Evolutionary conservation across 2,888 invertebrate genomes (phyloP).

Genomic region (Euproctis similis): DNA sequence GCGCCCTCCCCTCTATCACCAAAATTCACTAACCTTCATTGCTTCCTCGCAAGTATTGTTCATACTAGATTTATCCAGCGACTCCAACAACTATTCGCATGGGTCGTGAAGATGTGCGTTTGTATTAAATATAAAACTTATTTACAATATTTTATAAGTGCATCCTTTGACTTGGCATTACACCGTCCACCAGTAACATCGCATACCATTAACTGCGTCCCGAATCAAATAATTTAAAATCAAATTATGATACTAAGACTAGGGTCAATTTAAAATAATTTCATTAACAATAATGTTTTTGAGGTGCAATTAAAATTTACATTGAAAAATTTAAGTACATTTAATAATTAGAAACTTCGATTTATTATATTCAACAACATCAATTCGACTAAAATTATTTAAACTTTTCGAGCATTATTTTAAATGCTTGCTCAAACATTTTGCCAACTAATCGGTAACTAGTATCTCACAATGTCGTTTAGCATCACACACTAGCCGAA

Average conservation of each 20-base stretch:
- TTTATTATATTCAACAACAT: slow-evolving; percentile 68
- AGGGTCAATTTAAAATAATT: slow-evolving; percentile 68
- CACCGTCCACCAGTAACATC: slow-evolving; percentile 13
- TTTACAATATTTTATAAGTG: slow-evolving; percentile 30
- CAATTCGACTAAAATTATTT: slow-evolving; percentile 71
- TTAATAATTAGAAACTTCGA: slow-evolving; percentile 71
- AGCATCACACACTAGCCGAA: slow-evolving; percentile 57
- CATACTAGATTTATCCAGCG: slow-evolving; percentile 48
- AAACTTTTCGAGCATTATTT: slow-evolving; percentile 65
- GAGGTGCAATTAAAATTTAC: slow-evolving; percentile 70
- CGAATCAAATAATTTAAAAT: slow-evolving; percentile 39
- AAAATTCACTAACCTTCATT: slow-evolving; percentile 73
- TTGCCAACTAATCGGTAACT: slow-evolving; percentile 65
- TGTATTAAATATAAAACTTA: slow-evolving; percentile 27
- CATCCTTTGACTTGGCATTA: slow-evolving; percentile 12
- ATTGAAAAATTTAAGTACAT: slow-evolving; percentile 72
- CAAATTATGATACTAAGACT: slow-evolving; percentile 71
- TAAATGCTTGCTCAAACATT: slow-evolving; percentile 73
- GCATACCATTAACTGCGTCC: slow-evolving; percentile 37
- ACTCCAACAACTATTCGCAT: slow-evolving; percentile 31
- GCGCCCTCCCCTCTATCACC: slow-evolving; percentile 48
- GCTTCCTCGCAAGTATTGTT: slow-evolving; percentile 50
- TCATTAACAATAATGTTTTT: slow-evolving; percentile 52
- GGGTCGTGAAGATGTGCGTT: slow-evolving; percentile 52
- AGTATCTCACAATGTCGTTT: slow-evolving; percentile 43